phyloP scores from a whole-genome alignment of 2,888 invertebrate species.

The Pocota personata region DNA sequence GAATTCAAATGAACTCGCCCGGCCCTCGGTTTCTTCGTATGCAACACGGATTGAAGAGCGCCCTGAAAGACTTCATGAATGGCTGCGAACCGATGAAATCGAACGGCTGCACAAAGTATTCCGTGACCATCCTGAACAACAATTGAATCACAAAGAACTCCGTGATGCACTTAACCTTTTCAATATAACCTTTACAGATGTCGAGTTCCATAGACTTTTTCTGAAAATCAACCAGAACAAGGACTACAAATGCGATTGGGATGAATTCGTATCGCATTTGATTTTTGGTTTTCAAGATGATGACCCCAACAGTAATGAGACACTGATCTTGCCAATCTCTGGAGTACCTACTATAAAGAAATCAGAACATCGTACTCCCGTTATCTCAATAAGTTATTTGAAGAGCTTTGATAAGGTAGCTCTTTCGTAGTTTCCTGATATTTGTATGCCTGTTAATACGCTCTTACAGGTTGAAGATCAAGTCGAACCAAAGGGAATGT shows the following conservation, averaged over 20 bases:
- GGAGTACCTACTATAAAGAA: conserved; percentile 85
- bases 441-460: neutral
- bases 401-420: conserved; percentile 69
- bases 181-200: conserved; percentile 81
- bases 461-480: conserved; percentile 74
- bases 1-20: conserved; percentile 34
- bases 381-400: conserved; percentile 84
- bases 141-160: conserved; percentile 77
- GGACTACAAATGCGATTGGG: conserved; percentile 86
- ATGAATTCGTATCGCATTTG: conserved; percentile 90
- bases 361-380: conserved; percentile 88
- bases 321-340: conserved; percentile 86
- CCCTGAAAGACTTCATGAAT: conserved; percentile 79
- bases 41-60: conserved; percentile 74
- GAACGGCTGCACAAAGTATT: conserved; percentile 77
- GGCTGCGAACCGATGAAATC: conserved; percentile 78
- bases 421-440: neutral
- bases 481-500: conserved; percentile 86
- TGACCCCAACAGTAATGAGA: conserved; percentile 86
- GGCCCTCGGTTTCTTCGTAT: conserved; percentile 76
- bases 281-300: conserved; percentile 88
- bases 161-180: conserved; percentile 76
- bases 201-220: conserved; percentile 86
- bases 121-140: conserved; percentile 68
- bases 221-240: conserved; percentile 86